Conservation (phyloP, 2,113 vertebrate species). For the Pseudorectes ferrugineus region DNA sequence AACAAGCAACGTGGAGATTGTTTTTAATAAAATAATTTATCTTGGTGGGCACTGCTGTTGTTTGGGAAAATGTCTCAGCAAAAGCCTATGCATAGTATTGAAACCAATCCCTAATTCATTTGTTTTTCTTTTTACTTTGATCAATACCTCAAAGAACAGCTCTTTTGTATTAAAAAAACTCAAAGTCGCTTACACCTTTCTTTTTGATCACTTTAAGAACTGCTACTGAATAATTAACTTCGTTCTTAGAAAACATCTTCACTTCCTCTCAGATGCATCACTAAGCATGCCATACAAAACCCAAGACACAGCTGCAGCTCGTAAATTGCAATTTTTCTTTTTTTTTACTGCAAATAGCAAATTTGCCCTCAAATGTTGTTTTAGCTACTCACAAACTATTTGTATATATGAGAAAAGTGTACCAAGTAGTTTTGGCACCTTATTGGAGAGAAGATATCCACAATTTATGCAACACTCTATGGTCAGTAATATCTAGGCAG, state of each 20-base stretch:
- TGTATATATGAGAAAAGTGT: neutral
- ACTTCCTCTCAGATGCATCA: neutral
- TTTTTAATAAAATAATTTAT: neutral
- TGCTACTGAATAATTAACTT: constrained; percentile 9
- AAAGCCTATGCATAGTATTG: neutral
- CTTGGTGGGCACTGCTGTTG: neutral
- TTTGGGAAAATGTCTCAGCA: neutral
- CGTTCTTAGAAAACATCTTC: neutral
- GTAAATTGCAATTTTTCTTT: neutral
- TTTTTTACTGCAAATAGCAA: neutral
- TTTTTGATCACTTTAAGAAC: neutral
- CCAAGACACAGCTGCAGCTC: neutral
- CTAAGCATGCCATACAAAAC: neutral
- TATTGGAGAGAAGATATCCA: neutral
- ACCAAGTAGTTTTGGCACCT: neutral
- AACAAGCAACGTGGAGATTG: neutral
- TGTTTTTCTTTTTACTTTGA: constrained; percentile 1
- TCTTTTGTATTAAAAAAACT: neutral
- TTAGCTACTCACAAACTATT: neutral
- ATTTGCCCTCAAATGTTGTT: neutral
- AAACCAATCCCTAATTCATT: neutral
- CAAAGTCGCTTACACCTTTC: neutral
- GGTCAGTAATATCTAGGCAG: neutral
- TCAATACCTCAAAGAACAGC: neutral
- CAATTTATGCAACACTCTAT: neutral